Evolutionary conservation across 2,888 invertebrate species (phyloP), one percentile per base, ranked within the genome.

Genomic region (Megastigmus dorsalis): DNA sequence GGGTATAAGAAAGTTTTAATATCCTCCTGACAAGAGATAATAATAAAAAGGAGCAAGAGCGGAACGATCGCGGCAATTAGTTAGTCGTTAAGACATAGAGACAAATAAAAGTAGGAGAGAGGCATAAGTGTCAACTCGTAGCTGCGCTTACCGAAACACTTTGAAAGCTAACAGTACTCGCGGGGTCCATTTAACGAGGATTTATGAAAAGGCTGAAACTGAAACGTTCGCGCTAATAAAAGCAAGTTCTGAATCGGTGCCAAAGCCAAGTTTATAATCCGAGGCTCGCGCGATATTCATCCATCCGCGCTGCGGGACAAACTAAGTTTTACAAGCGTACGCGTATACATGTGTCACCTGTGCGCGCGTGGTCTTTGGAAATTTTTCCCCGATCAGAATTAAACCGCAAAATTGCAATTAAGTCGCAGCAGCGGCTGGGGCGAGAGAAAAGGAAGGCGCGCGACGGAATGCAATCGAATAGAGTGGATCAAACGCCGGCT

Each of bases 181-280:
- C 73, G 77, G n/a, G 76, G 60, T 76, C 77, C 80, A 79, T 81
- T 82, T 79, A 80, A 80, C 78, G 73, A 75, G 65, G 75, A 75
- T 65, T 75, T 75, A 74, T 76, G 75, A 67, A 75, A 71, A 75
- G 66, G 67, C 33, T 50, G 38, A 66, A 66, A 45, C 33, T 50
- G 38, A 66, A 66, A 45, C 45, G 54, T 26, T 30, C 30, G n/a
- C 72, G 69, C 79, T 78, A 80, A 81, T 81, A 81, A 80, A 80
- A 80, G 76, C 74, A 59, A 79, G 71, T 80, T 80, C 75, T 79
- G 80, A 81, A 80, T 75, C 74, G 67, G 75, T 76, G 79, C 79
- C 79, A 80, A 78, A 75, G 71, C 62, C 43, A 78, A 78, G 76
- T 78, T 77, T 78, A 76, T 74, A 78, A 78, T 77, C 55, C 65